Base-by-base conservation (phyloP, 2,113 vertebrate species). In the Cavia aperea region DNA sequence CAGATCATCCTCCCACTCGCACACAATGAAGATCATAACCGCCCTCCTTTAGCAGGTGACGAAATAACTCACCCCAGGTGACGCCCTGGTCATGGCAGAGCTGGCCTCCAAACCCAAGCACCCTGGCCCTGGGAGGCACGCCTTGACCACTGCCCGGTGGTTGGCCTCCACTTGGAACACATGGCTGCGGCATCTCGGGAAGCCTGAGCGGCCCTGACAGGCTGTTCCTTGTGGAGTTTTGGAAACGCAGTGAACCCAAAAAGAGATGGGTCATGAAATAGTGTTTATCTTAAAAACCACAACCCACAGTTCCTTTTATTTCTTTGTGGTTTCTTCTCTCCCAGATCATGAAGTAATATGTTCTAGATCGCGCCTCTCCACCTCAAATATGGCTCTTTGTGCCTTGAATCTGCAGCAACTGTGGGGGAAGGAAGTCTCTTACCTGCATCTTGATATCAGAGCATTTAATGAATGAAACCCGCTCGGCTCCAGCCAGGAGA, bases 281-380 rank as follows among this genome's bases (percentile, higher is more conserved):
- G 14, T 72, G 23, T 78, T 95, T 93, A 84, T 89, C 94, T 89
- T 92, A 81, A 93, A 92, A 93, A 83, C 77, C 63, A 90, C 82
- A 82, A 8, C 29, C 82, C 79, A 88, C 29, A 23, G 0, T 90
- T 73, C 49, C 36, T 8, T 81, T 92, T 26, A 31, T 88, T 89
- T 94, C 51, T 79, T 66, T 60, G 19, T 58, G 23, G 46, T 75
- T 78, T 63, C 81, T 56, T 92, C 94, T 81, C 68, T 92, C 62
- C 5, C 21, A 51, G 58, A 49, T 79, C 79, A 90, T 39, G 90
- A 86, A 90, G 54, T 33, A 86, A 0, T 77, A 24, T 82, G 39
- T 83, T 90, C 88, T 79, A 24, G 46, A 92, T 66, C n/a, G 46
- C 51, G 24, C 0, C n/a, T 77, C 12, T 94, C 72, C 51, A 1